Evolutionary conservation across 2,888 invertebrate species (phyloP).

Genomic region (Hermaeophaga mercurialis): DNA sequence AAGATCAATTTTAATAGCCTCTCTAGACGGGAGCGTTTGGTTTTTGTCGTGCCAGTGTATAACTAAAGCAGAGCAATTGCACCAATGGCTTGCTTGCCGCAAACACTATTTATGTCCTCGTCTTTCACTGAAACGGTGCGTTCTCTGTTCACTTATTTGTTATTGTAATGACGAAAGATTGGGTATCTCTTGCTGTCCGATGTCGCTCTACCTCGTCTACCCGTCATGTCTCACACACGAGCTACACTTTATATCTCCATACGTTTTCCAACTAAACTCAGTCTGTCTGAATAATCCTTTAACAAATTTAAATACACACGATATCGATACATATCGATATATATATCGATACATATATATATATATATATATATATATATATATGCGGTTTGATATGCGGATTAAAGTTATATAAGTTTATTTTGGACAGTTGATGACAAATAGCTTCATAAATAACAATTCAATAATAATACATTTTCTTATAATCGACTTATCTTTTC

Average conservation of each 20-base stretch:
- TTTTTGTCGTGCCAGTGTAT: constrained; percentile 29
- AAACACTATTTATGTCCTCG: constrained; percentile 51
- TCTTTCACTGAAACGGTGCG: constrained; percentile 49
- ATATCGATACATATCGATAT: constrained; percentile 29
- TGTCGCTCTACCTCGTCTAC: constrained; percentile 54
- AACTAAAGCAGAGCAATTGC: constrained; percentile 21
- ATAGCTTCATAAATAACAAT: too few relatives aligned
- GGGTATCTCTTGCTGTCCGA: constrained; percentile 53
- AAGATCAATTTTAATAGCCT: too few relatives aligned
- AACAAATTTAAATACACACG: constrained; percentile 36
- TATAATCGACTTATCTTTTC: too few relatives aligned
- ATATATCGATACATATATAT: constrained; percentile 34
- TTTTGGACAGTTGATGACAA: too few relatives aligned
- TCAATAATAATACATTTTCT: too few relatives aligned
- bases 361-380: too few relatives aligned
- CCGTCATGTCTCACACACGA: constrained; percentile 50
- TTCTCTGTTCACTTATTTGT: constrained; percentile 57
- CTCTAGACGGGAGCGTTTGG: too few relatives aligned
- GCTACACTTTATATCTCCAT: constrained; percentile 49
- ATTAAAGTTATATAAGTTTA: too few relatives aligned
- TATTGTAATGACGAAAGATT: constrained; percentile 58
- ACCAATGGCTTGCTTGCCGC: constrained; percentile 18
- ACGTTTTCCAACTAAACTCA: constrained; percentile 35
- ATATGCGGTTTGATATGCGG: too few relatives aligned
- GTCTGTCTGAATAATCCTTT: constrained; percentile 21